Conservation (phyloP, 2,113 vertebrate species). For the Athene cunicularia region DNA sequence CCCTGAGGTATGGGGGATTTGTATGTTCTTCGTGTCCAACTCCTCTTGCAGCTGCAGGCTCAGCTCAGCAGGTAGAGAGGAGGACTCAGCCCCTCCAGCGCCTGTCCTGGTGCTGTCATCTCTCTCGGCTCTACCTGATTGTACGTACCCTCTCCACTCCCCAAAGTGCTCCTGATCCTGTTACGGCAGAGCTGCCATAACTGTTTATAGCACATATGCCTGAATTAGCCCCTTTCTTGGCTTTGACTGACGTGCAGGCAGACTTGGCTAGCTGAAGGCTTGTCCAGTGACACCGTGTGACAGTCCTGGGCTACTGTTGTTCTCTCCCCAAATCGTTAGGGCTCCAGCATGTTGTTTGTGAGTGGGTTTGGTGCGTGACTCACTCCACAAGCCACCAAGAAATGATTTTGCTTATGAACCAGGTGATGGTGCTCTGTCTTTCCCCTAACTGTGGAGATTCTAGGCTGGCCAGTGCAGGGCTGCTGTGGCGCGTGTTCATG, state of each 20-base stretch:
- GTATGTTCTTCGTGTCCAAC: background rate
- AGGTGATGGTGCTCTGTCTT: background rate
- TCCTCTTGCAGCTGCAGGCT: fast-evolving
- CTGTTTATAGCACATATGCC: background rate
- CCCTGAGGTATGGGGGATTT: background rate
- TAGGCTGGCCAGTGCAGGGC: too few species aligned
- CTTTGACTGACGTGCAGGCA: background rate
- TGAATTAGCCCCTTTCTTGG: background rate
- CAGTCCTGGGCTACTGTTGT: background rate
- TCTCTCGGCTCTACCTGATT: background rate
- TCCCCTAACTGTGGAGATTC: background rate
- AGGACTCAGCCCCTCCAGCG: fast-evolving
- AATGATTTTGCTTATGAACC: background rate
- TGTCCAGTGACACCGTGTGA: background rate
- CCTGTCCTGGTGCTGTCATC: fast-evolving
- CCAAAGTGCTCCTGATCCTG: background rate
- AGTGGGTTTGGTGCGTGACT: background rate
- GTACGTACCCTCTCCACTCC: background rate
- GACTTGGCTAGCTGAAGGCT: background rate
- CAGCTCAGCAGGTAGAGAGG: background rate
- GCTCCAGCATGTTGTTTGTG: background rate
- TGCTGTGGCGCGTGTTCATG: fast-evolving
- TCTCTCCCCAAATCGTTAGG: fast-evolving
- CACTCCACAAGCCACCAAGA: background rate
- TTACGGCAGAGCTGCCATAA: background rate